Evolutionary conservation across 2,113 vertebrate species (phyloP), one percentile per base, ranked within the genome.

Genomic region (Carlito syrichta): DNA sequence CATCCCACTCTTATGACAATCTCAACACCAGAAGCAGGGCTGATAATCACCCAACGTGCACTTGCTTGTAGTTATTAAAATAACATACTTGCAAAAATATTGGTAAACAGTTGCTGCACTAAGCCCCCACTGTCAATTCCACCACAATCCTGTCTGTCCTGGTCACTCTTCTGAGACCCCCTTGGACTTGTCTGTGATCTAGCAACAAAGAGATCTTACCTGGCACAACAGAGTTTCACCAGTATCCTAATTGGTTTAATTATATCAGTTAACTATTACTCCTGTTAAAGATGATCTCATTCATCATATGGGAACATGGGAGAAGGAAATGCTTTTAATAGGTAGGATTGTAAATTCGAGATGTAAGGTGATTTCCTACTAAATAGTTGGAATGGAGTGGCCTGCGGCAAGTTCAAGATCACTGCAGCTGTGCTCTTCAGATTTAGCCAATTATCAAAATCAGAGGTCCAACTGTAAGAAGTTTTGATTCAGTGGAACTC

Each of bases 1-100:
- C 43, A 40, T 90, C 27, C 56, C 58, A 10, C 32, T 86, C 20
- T 74, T 63, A 69, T 81, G n/a, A 82, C n/a, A n/a, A 87, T 74
- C 79, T 89, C 62, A 58, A 19, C 17, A 90, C 89, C 85, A 95
- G 38, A 62, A 91, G 45, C 14, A 71, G 40, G 43, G n/a, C n/a
- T 96, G 10, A 50, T 74, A 88, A 54, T 60, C 56, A 92, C 1
- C 43, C 79, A 93, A 25, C 32, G 35, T 25, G 52, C 0, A 38
- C 63, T 94, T 95, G 50, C 40, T 92, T 85, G 79, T 91, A 35
- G 3, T 89, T 86, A 48, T 63, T 83, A 50, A 91, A 88, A 74
- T 84, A 83, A 58, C 52, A 73, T 40, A 38, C 79, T 66, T 63
- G 1, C 8, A 82, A 11, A 89, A 91, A n/a, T 8, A 30, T 8